phyloP scores from a whole-genome alignment of 2,113 vertebrate species.

The Eolophus roseicapilla region DNA sequence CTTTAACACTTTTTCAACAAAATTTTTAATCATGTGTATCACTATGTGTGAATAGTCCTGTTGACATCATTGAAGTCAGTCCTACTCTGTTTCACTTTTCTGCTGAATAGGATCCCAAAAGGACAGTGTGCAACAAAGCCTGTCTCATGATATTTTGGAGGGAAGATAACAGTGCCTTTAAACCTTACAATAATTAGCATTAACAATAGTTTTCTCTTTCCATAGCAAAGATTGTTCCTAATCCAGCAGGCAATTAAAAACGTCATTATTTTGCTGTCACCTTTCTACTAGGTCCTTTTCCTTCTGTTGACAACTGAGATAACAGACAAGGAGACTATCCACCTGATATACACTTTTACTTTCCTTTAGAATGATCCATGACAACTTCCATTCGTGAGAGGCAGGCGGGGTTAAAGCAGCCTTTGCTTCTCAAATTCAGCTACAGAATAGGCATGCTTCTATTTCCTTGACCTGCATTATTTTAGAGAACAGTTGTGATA shows the following conservation, averaged over 20 bases:
- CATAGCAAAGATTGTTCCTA: neutral
- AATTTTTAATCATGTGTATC: neutral
- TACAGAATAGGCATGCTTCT: neutral
- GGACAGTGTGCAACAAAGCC: neutral
- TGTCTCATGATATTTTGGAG: neutral
- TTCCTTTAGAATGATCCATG: conserved; percentile 8
- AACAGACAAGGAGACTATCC: neutral
- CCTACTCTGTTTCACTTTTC: neutral
- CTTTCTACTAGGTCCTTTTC: neutral
- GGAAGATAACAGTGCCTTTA: neutral
- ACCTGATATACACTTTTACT: neutral
- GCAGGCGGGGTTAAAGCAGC: neutral
- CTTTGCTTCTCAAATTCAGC: conserved; percentile 3
- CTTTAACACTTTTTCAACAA: neutral
- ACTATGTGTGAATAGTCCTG: neutral
- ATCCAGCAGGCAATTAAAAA: neutral
- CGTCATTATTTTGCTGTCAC: conserved; percentile 22
- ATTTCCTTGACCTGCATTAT: conserved; percentile 35
- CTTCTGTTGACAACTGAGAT: conserved; percentile 8
- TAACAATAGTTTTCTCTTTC: neutral
- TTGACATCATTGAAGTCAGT: neutral
- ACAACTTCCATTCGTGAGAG: neutral
- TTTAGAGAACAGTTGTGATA: neutral
- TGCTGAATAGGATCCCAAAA: neutral
- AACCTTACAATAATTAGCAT: neutral